Percentiles rank a stretch among this genome's conserved stretches.
These are phyloP conservation scores for Erpornis zantholeuca DNA, from an alignment of 2,113 vertebrate genomes.

Conservation along the genomic window DNA sequence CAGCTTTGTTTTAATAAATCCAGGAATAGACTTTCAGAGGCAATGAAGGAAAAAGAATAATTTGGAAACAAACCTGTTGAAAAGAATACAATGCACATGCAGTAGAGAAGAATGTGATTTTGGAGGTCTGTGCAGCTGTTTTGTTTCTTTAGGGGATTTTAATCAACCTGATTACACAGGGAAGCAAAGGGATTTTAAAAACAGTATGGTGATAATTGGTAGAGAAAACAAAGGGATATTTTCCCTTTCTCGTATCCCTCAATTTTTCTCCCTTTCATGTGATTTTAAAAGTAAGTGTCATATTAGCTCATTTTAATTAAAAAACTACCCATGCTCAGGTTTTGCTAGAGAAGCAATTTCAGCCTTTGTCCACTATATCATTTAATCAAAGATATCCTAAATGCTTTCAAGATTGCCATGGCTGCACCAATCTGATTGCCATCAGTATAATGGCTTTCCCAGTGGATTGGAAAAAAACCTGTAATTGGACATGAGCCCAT, in stretches of 20 bases:
- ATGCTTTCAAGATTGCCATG: slow-evolving; percentile 49
- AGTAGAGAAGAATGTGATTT: neutral
- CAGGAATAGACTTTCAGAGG: slow-evolving; percentile 28
- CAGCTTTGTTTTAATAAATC: slow-evolving; percentile 54
- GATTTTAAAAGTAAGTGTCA: slow-evolving; percentile 32
- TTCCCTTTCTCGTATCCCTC: neutral
- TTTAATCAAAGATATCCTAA: slow-evolving; percentile 61
- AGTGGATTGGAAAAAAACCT: slow-evolving; percentile 25
- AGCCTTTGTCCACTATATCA: slow-evolving; percentile 41
- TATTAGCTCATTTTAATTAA: slow-evolving; percentile 71
- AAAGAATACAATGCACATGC: neutral
- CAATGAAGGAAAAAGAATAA: slow-evolving; percentile 34
- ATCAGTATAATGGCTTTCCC: slow-evolving; percentile 49
- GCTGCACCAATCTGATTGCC: slow-evolving; percentile 28
- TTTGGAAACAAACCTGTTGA: slow-evolving; percentile 40
- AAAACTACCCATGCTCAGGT: slow-evolving; percentile 43
- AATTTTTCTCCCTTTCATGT: slow-evolving; percentile 51
- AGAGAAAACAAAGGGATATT: slow-evolving; percentile 23
- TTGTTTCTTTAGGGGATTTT: slow-evolving; percentile 53
- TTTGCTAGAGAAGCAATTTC: slow-evolving; percentile 59
- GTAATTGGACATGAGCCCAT: slow-evolving; percentile 23
- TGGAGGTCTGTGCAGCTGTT: slow-evolving; percentile 42
- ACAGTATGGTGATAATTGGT: neutral
- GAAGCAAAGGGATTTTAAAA: slow-evolving; percentile 17
- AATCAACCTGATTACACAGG: slow-evolving; percentile 34